Conservation (phyloP, 2,797 vertebrate genomes). For the Oophaga sylvatica region DNA sequence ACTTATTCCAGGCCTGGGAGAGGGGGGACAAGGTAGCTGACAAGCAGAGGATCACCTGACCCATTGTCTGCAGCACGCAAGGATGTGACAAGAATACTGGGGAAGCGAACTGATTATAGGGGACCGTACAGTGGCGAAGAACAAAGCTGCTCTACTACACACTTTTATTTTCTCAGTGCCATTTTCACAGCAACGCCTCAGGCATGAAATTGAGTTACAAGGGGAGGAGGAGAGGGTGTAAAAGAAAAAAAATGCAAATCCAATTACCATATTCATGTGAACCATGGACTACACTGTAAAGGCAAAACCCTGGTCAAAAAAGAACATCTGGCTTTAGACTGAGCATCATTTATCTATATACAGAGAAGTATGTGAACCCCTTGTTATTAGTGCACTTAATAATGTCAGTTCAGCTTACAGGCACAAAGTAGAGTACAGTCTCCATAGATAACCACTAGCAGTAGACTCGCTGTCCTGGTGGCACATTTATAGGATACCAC, state of each 20-base stretch:
- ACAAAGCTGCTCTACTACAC: background rate
- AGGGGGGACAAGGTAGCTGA: background rate
- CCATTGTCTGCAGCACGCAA: background rate
- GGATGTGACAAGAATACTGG: background rate
- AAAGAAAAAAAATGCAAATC: background rate
- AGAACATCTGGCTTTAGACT: background rate
- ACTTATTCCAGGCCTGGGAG: background rate
- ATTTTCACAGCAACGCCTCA: constrained; percentile 23
- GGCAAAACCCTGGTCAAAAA: background rate
- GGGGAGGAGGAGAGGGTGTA: constrained; percentile 1
- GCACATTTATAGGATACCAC: background rate
- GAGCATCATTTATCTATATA: background rate
- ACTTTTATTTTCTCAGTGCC: background rate
- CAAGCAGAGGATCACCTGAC: background rate
- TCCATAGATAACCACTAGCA: background rate
- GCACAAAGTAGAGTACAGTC: background rate
- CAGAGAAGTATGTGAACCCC: background rate
- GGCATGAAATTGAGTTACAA: background rate
- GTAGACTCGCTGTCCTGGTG: background rate
- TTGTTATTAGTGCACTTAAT: background rate
- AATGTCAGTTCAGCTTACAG: background rate
- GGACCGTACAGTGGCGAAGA: background rate
- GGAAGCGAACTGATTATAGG: background rate
- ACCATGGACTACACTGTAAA: background rate
- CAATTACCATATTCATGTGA: constrained; percentile 22